Conservation (phyloP, 2,113 vertebrate genomes). For the Ceyx melanurus region DNA sequence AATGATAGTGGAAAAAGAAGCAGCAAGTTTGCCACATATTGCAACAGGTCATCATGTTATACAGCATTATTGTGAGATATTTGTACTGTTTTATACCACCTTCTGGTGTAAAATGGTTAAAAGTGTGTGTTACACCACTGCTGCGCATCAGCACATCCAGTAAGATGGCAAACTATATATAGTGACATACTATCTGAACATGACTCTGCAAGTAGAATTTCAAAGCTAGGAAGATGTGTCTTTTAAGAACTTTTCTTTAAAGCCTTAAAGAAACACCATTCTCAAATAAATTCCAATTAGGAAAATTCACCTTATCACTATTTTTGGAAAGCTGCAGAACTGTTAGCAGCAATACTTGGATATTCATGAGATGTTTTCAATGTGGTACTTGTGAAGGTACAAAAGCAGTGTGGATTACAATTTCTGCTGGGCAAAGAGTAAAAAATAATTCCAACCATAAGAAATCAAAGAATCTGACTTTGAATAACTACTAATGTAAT, state of each 20-base stretch:
- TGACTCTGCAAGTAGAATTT: not conserved
- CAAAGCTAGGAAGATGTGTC: not conserved
- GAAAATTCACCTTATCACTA: not conserved
- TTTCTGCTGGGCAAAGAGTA: not conserved
- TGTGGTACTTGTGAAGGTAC: not conserved
- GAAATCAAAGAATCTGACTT: conserved; percentile 3
- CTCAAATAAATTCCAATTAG: not conserved
- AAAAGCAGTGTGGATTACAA: not conserved
- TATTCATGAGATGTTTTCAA: not conserved
- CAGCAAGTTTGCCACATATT: not conserved
- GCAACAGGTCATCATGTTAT: not conserved
- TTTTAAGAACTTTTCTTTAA: not conserved
- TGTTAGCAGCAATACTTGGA: not conserved
- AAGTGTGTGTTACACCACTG: not conserved
- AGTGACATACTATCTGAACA: not conserved
- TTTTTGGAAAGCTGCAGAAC: not conserved
- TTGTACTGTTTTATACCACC: not conserved
- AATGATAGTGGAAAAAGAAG: fast-evolving
- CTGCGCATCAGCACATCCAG: not conserved
- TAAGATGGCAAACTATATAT: not conserved
- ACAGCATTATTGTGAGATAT: fast-evolving
- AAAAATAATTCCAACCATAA: not conserved
- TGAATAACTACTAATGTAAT: not conserved
- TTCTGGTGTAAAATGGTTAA: not conserved
- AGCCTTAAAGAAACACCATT: not conserved